Conservation (phyloP, 2,797 vertebrate genomes). For the Lepilemur septentrionalis region DNA sequence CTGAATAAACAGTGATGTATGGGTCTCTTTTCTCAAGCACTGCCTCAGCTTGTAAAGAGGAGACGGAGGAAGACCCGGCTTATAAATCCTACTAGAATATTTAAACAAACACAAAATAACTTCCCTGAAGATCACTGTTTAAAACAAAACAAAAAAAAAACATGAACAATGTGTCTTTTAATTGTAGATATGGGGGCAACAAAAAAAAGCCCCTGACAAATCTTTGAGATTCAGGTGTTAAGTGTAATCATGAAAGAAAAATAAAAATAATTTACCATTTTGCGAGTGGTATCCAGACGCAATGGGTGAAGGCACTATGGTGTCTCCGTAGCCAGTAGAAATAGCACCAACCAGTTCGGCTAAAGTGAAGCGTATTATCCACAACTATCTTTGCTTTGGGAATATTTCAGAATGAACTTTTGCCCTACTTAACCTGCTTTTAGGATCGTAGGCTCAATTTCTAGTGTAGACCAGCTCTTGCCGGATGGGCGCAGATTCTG, state of each 20-base stretch:
- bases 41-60: conserved; percentile 27
- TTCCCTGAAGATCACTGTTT: background rate
- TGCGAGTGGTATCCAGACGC: conserved; percentile 25
- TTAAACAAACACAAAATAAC: conserved; percentile 40
- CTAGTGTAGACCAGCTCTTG: background rate
- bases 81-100: conserved; percentile 54
- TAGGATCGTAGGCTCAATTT: background rate
- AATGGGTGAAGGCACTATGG: background rate
- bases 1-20: conserved; percentile 61
- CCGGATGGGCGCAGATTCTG: background rate
- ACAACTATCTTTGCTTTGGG: background rate
- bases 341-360: conserved; percentile 32
- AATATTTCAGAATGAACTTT: conserved; percentile 63
- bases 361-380: background rate
- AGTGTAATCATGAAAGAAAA: background rate
- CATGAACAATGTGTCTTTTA: background rate
- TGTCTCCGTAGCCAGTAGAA: background rate
- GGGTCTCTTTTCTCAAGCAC: conserved; percentile 25
- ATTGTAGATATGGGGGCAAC: background rate
- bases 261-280: background rate
- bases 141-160: conserved; percentile 35
- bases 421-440: background rate
- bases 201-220: background rate
- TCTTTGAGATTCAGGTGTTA: background rate
- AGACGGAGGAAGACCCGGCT: background rate